Evolutionary conservation across 2,888 invertebrate genomes (phyloP).

Genomic region (Sesia bembeciformis): DNA sequence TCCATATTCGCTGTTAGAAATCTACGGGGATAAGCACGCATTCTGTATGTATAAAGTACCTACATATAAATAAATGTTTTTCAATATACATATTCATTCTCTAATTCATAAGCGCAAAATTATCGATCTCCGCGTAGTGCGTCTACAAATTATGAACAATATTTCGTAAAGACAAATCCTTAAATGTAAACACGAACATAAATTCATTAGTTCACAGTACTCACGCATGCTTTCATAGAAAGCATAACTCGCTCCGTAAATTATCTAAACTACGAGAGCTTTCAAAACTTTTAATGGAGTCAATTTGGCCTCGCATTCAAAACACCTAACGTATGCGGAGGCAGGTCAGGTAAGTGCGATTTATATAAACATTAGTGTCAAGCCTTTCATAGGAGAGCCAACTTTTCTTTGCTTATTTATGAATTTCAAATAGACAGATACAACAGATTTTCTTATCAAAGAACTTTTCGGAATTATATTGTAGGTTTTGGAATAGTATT

Average conservation of each 20-base stretch:
- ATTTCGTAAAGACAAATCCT: too few species aligned
- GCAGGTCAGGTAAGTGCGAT: constrained; percentile 46
- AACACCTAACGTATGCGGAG: constrained; percentile 42
- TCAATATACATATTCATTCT: too few species aligned
- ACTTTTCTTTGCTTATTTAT: constrained; percentile 26
- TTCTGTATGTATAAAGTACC: too few species aligned
- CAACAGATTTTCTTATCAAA: too few species aligned
- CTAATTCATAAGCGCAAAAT: too few species aligned
- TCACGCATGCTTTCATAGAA: constrained; percentile 54
- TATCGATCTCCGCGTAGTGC: too few species aligned
- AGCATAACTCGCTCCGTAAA: constrained; percentile 64
- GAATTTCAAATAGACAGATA: constrained; percentile 14
- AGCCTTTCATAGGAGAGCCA: constrained; percentile 29
- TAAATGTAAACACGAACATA: constrained; percentile 20
- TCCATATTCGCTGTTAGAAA: too few species aligned
- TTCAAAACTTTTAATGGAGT: constrained; percentile 73
- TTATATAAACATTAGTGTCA: constrained; percentile 53
- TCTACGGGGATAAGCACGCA: too few species aligned
- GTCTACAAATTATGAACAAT: too few species aligned
- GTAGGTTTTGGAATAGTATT: too few species aligned
- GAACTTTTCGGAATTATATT: too few species aligned
- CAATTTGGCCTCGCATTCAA: constrained; percentile 69
- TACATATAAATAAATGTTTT: too few species aligned
- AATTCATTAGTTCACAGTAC: constrained; percentile 58
- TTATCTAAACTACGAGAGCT: constrained; percentile 69